phyloP scores from a whole-genome alignment of 2,797 vertebrate genomes.

The Halcyon badia region DNA sequence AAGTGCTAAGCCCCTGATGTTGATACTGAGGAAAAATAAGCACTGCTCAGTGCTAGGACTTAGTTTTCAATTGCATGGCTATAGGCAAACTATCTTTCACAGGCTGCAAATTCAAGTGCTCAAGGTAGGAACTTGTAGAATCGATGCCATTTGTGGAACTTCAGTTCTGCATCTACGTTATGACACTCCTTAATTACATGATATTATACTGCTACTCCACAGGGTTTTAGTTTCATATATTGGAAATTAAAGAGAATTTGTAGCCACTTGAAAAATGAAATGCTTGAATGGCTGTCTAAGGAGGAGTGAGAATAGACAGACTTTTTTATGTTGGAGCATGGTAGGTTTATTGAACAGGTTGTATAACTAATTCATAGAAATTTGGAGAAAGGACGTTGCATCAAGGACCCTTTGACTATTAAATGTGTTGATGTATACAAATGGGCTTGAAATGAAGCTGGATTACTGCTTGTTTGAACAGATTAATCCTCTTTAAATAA shows the following conservation, averaged over 20 bases:
- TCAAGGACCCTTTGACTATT: neutral
- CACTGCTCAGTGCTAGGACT: neutral
- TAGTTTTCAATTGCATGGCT: neutral
- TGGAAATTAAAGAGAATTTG: neutral
- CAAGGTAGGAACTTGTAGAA: neutral
- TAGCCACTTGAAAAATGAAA: neutral
- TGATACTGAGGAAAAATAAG: neutral
- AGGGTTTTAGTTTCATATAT: neutral
- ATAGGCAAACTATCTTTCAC: neutral
- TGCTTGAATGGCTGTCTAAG: neutral
- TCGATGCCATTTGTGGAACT: neutral
- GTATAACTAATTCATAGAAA: neutral
- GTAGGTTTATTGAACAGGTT: neutral
- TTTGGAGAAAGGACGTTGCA: neutral
- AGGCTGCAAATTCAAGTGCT: neutral
- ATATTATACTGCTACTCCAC: neutral
- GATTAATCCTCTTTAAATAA: slow-evolving; percentile 23
- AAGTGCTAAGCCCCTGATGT: neutral
- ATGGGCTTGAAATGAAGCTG: neutral
- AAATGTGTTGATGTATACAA: neutral
- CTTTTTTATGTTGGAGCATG: neutral
- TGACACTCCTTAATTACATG: neutral
- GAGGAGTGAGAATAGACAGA: neutral
- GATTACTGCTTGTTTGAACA: neutral
- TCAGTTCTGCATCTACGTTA: neutral